Evolutionary conservation across 2,113 vertebrate species (phyloP), one percentile per base, ranked within the genome.

Genomic region (Ptilonorhynchus violaceus): DNA sequence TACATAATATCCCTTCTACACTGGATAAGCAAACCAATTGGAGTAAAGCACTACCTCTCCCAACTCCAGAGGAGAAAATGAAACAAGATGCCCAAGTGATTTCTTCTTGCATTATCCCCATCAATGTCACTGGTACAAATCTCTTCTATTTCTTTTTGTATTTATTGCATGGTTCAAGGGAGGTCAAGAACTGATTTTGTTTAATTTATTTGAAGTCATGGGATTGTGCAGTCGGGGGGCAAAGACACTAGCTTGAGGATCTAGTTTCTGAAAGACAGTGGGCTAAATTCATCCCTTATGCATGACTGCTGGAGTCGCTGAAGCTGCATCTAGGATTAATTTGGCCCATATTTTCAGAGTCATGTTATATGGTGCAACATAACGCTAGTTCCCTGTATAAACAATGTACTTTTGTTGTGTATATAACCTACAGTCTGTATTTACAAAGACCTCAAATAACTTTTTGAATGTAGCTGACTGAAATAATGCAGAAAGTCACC

Each of bases 11-110:
- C 92, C 99, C 99, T 95, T 99, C 99, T 92, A 99, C 99, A 97
- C 98, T 99, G 99, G 99, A 99, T 98, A 99, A 99, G 96, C 99
- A 99, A 98, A 99, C 99, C 97, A 99, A 99, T 98, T 99, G 99
- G 99, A 99, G 97, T 96, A 98, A 98, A 98, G 98, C 98, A 56
- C 98, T 99, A 97, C 99, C 99, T 96, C 98, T 99, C 96, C 99
- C 99, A 64, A 99, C 99, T 46, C 99, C 99, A 50, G 99, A 99
- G 96, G 99, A 99, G 98, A 99, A 99, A 97, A 99, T 99, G 99
- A 99, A 99, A 98, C 98, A 98, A 97, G 98, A 98, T 95, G 99
- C 99, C 92, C 99, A 99, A 98, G 98, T 99, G 98, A 98, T 99
- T 97, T 98, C 98, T 97, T 99, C 99, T 97, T 99, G 99, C 97